phyloP scores from a whole-genome alignment of 2,797 vertebrate species.

The Spinus pinus region DNA sequence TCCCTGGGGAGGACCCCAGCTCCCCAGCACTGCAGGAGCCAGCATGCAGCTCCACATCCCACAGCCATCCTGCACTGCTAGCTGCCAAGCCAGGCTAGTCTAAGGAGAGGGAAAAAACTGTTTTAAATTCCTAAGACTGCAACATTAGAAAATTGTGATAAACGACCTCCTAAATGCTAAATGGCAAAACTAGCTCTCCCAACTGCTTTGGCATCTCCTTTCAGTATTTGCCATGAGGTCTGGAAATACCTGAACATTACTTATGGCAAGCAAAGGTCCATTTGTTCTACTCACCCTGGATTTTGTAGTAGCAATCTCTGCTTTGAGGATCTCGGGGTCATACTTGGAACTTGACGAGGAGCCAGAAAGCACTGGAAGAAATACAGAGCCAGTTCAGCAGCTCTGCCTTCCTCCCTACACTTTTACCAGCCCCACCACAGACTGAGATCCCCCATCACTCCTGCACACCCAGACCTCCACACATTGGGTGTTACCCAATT shows the following conservation, averaged over 20 bases:
- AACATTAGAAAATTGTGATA: not conserved
- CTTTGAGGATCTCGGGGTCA: conserved; percentile 97
- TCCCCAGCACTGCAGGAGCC: not conserved
- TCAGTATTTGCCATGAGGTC: not conserved
- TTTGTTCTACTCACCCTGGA: conserved; percentile 84
- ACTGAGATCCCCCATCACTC: not conserved
- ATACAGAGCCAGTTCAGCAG: not conserved
- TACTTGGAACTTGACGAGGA: conserved; percentile 96
- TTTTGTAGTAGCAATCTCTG: conserved; percentile 94
- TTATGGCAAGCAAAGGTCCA: not conserved
- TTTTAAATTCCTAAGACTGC: not conserved
- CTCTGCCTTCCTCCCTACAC: not conserved
- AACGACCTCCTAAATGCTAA: not conserved
- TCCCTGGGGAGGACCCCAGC: not conserved
- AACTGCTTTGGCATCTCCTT: not conserved
- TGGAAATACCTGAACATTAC: not conserved
- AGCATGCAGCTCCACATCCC: not conserved
- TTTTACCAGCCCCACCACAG: not conserved
- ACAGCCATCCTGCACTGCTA: not conserved
- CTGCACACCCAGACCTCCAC: not conserved
- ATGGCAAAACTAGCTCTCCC: not conserved
- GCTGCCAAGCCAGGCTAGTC: not conserved
- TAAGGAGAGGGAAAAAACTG: rapidly evolving
- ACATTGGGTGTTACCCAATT: not conserved
- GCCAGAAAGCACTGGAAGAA: conserved; percentile 88